Evolutionary conservation across 1,140 invertebrate genomes (phyloP).

Genomic region (Bombus haemorrhoidalis): DNA sequence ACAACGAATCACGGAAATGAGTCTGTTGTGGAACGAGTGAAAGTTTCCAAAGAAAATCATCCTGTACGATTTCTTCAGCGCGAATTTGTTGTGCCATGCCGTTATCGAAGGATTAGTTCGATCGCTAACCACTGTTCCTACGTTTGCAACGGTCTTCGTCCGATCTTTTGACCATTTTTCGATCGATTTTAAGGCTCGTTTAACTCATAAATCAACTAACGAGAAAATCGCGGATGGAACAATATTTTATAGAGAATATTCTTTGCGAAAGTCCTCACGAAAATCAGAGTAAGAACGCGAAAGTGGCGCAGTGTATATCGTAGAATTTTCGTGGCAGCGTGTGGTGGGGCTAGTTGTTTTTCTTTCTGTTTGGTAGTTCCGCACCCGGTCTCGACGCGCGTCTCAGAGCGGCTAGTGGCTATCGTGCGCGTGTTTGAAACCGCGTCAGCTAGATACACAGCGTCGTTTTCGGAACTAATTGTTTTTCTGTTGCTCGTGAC

Average conservation of each 20-base stretch:
- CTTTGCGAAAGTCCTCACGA: neutral
- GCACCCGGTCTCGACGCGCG: neutral
- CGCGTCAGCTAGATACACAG: neutral
- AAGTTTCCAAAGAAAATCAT: neutral
- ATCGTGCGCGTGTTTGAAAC: neutral
- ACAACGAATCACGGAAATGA: neutral
- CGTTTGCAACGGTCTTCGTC: neutral
- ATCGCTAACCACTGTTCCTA: too few species aligned
- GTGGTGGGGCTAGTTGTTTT: slow-evolving; percentile 7
- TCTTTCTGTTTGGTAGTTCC: neutral
- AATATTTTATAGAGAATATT: neutral
- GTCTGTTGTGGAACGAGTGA: slow-evolving; percentile 2
- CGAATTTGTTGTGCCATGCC: neutral
- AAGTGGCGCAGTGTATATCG: neutral
- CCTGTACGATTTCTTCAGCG: neutral
- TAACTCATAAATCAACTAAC: neutral
- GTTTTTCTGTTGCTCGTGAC: neutral
- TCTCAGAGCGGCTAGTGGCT: neutral
- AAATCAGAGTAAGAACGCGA: neutral
- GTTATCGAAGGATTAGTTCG: neutral
- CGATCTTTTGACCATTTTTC: neutral
- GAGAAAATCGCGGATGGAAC: neutral
- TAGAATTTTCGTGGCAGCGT: neutral
- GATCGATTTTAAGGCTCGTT: neutral
- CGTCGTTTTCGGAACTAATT: neutral